These are phyloP conservation scores for Tachycineta bicolor DNA, from an alignment of 2,113 vertebrate genomes.

Conservation along the genomic window DNA sequence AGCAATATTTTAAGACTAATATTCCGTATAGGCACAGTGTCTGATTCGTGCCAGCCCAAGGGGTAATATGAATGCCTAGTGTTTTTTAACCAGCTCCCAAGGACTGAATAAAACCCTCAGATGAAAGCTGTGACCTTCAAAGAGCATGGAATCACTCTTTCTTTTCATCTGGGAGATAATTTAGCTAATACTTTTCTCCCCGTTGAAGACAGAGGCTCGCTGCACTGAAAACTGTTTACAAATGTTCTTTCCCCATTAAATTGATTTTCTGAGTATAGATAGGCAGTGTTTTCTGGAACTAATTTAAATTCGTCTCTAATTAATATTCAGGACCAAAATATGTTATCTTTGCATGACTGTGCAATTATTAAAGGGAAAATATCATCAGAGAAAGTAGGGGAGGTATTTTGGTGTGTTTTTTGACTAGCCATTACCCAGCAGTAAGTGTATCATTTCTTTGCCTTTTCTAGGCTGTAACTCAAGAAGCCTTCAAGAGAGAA, in stretches of 20 bases:
- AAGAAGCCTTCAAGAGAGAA: slow-evolving; percentile 69
- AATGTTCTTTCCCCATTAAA: slow-evolving; percentile 73
- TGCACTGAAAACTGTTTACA: slow-evolving; percentile 70
- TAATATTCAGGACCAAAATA: slow-evolving; percentile 78
- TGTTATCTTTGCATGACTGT: slow-evolving; percentile 77
- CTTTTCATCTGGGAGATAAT: slow-evolving; percentile 62
- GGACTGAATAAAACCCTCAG: slow-evolving; percentile 56
- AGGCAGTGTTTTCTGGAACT: slow-evolving; percentile 74
- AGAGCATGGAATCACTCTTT: slow-evolving; percentile 55
- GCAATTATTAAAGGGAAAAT: slow-evolving; percentile 72
- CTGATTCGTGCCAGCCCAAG: slow-evolving; percentile 38
- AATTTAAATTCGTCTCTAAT: slow-evolving; percentile 77
- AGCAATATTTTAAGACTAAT: slow-evolving; percentile 60
- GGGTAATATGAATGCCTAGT: slow-evolving; percentile 26
- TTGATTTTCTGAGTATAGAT: slow-evolving; percentile 74
- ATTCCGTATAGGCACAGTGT: neutral
- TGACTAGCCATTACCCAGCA: slow-evolving; percentile 1
- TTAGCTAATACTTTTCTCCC: slow-evolving; percentile 57
- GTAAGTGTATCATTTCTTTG: neutral
- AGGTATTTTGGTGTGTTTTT: neutral
- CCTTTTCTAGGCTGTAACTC: slow-evolving; percentile 73
- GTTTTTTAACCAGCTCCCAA: slow-evolving; percentile 49
- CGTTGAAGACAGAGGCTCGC: slow-evolving; percentile 33
- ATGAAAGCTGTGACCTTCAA: slow-evolving; percentile 67
- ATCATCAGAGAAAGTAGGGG: slow-evolving; percentile 59